Conservation (phyloP, 1,140 invertebrate species). For the Cydia strobilella region DNA sequence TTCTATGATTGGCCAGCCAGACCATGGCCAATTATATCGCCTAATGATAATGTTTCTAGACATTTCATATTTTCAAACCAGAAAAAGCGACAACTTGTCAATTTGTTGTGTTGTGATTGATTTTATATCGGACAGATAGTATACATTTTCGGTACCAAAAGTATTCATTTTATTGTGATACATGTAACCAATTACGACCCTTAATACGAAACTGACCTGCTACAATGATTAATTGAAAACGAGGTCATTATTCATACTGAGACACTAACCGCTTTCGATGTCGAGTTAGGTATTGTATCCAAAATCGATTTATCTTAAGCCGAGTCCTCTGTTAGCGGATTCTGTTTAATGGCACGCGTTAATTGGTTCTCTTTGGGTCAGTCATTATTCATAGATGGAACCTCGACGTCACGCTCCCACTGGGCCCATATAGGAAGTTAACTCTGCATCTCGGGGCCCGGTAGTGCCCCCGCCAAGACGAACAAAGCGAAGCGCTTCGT, state of each 20-base stretch:
- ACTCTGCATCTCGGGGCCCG: too few species aligned
- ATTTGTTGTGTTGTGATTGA: too few species aligned
- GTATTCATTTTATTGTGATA: neutral
- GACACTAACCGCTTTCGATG: neutral
- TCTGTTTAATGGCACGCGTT: constrained; percentile 23
- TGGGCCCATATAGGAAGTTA: constrained; percentile 15
- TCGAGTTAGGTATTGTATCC: constrained; percentile 9
- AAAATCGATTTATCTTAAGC: constrained; percentile 25
- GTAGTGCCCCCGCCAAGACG: too few species aligned
- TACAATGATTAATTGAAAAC: constrained; percentile 14
- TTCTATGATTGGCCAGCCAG: too few species aligned
- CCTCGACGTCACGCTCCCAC: constrained; percentile 2
- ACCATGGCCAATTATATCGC: too few species aligned
- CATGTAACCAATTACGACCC: neutral
- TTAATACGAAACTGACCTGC: neutral
- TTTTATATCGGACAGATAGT: too few species aligned
- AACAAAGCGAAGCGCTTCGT: too few species aligned
- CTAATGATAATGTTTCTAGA: too few species aligned
- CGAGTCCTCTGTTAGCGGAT: neutral
- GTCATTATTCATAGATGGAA: constrained; percentile 29
- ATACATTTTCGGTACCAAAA: too few species aligned
- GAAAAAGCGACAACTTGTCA: too few species aligned
- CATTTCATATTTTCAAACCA: too few species aligned
- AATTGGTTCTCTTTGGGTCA: constrained; percentile 20
- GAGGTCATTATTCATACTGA: constrained; percentile 15